phyloP scores from a whole-genome alignment of 2,113 vertebrate genomes.

The Mormyrus lacerda region DNA sequence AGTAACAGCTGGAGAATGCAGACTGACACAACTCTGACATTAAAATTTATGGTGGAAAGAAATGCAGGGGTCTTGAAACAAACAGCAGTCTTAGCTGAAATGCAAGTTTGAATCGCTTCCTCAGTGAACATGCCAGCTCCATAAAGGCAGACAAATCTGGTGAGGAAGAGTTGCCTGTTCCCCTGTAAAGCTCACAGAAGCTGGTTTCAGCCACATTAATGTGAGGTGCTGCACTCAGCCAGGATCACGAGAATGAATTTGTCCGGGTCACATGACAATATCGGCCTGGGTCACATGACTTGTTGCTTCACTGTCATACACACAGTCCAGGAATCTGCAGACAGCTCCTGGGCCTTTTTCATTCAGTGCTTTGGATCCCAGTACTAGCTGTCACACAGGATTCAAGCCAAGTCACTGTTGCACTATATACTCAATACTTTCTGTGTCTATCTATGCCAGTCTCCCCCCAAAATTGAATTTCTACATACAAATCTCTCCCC shows the following conservation, averaged over 20 bases:
- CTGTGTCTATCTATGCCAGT: neutral
- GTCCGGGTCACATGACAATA: neutral
- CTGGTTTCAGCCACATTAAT: neutral
- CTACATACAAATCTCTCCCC: slow-evolving; percentile 25
- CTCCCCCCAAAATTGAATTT: neutral
- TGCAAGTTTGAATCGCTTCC: neutral
- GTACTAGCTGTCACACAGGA: neutral
- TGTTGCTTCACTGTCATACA: neutral
- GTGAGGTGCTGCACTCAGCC: neutral
- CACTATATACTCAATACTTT: neutral
- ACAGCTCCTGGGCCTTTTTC: neutral
- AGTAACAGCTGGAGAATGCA: neutral
- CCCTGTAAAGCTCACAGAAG: neutral
- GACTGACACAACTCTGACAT: neutral
- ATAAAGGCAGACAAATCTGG: neutral
- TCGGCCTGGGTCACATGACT: neutral
- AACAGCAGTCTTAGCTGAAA: neutral
- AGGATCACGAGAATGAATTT: neutral
- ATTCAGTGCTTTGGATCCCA: neutral
- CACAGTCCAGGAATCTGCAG: neutral
- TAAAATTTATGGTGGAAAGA: neutral
- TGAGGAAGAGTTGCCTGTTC: neutral
- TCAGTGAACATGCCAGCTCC: neutral
- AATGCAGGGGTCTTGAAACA: neutral
- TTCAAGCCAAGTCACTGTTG: neutral